phyloP scores from a whole-genome alignment of 2,113 vertebrate genomes.

The Morphnarchus princeps region DNA sequence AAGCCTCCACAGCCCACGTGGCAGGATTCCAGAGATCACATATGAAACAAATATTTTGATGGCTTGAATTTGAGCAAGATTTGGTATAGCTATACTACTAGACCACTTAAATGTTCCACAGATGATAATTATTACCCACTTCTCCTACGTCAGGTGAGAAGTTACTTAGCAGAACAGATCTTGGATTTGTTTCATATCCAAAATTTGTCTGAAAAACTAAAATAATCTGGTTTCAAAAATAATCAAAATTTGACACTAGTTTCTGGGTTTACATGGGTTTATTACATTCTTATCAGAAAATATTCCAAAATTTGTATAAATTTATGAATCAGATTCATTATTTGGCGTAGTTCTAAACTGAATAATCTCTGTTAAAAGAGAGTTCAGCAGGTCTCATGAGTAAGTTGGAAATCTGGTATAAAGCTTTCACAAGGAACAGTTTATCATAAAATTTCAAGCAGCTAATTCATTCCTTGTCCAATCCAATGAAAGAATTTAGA shows the following conservation, averaged over 20 bases:
- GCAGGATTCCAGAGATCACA: neutral
- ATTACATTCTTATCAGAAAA: neutral
- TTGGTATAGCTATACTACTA: neutral
- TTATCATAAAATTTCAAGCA: neutral
- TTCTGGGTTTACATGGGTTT: neutral
- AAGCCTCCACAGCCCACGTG: neutral
- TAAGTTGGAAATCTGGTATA: neutral
- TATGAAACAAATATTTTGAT: neutral
- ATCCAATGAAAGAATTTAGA: neutral
- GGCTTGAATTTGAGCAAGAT: neutral
- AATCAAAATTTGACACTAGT: neutral
- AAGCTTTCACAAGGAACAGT: neutral
- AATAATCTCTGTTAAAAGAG: neutral
- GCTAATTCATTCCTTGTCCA: neutral
- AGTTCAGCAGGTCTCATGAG: neutral
- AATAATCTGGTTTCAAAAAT: neutral
- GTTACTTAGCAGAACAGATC: neutral
- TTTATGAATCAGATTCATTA: neutral
- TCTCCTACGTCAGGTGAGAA: neutral
- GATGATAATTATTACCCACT: neutral
- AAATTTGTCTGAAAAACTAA: neutral
- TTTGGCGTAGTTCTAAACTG: neutral
- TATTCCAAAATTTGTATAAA: neutral
- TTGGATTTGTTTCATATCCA: neutral
- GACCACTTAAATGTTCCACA: neutral